phyloP scores from a whole-genome alignment of 2,888 invertebrate species.

The Polyommatus icarus region DNA sequence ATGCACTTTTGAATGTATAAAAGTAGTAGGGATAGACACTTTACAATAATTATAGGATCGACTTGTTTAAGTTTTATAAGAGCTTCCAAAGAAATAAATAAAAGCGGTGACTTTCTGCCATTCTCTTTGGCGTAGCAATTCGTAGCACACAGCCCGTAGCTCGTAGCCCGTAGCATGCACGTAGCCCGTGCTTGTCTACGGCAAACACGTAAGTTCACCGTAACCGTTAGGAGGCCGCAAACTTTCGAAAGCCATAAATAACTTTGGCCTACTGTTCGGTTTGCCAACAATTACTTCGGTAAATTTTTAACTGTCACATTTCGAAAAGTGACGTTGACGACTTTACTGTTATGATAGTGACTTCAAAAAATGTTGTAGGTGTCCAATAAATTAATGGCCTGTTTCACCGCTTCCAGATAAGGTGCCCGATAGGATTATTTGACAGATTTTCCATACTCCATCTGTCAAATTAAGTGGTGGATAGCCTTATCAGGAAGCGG shows the following conservation, averaged over 20 bases:
- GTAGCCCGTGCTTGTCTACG: constrained; percentile 17
- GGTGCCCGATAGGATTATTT: no score
- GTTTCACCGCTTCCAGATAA: no score
- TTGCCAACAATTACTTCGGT: constrained; percentile 5
- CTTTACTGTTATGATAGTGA: background rate
- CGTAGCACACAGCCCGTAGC: background rate
- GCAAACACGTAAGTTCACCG: constrained; percentile 18
- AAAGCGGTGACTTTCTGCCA: background rate
- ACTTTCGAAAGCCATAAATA: constrained; percentile 16
- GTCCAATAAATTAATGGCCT: no score
- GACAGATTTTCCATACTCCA: no score
- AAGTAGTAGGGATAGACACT: no score
- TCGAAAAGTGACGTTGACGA: background rate
- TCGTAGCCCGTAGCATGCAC: constrained; percentile 20
- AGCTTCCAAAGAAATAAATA: background rate
- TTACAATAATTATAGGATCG: background rate
- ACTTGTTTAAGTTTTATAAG: no score
- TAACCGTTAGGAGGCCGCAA: constrained; percentile 16
- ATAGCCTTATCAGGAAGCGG: no score
- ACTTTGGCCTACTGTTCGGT: constrained; percentile 7
- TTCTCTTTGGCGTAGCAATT: background rate
- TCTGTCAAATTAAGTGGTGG: no score
- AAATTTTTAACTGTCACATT: background rate
- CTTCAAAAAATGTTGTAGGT: no score
- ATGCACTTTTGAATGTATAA: background rate